phyloP scores from a whole-genome alignment of 2,797 vertebrate species.

The Pseudocheirus occidentalis region DNA sequence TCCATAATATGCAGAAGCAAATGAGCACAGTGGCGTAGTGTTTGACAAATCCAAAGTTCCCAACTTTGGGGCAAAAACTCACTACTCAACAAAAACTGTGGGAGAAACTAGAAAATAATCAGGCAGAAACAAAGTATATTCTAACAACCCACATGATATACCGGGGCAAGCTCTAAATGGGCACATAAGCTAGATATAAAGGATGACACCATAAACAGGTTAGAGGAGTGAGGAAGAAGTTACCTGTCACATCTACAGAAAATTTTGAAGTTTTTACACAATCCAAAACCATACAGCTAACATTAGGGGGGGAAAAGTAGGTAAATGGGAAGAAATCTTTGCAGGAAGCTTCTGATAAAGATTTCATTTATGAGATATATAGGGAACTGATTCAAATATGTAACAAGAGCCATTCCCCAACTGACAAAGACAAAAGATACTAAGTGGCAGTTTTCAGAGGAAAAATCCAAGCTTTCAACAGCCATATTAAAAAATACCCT shows the following conservation, averaged over 20 bases:
- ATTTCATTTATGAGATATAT: neutral
- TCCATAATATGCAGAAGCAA: neutral
- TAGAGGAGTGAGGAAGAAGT: too few relatives aligned
- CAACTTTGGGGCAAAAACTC: neutral
- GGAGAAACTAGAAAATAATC: neutral
- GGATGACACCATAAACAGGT: too few relatives aligned
- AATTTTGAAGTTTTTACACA: neutral
- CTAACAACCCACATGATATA: neutral
- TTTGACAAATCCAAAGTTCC: neutral
- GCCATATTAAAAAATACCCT: neutral
- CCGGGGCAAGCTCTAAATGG: neutral
- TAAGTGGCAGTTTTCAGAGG: neutral
- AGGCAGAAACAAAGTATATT: neutral
- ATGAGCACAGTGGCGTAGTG: neutral
- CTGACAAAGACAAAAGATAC: neutral
- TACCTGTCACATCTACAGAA: neutral
- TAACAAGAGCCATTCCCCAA: neutral
- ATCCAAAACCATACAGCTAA: neutral
- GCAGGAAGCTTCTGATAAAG: neutral
- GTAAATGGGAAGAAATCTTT: neutral
- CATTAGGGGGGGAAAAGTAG: neutral
- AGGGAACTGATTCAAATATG: neutral
- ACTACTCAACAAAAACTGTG: neutral
- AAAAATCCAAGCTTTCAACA: neutral
- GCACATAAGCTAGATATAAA: neutral